Conservation (phyloP, 2,113 vertebrate genomes). For the Isichthys henryi region DNA sequence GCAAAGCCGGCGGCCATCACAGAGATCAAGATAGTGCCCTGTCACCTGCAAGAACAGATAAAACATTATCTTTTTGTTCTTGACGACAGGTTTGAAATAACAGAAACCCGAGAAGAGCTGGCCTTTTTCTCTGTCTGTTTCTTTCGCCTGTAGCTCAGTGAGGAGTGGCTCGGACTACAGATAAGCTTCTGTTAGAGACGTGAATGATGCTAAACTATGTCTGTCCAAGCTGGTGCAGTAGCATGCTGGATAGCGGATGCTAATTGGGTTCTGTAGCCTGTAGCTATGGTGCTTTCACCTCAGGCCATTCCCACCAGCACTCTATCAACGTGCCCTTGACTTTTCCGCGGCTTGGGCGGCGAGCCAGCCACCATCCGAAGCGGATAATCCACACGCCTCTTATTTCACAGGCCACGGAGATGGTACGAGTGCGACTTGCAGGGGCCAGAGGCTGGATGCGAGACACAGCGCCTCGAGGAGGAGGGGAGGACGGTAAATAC, state of each 20-base stretch:
- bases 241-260: slow-evolving; percentile 41
- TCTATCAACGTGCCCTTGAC: slow-evolving; percentile 52
- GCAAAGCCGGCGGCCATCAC: background rate
- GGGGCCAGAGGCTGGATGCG: background rate
- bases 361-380: slow-evolving; percentile 34
- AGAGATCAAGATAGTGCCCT: background rate
- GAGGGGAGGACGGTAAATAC: background rate
- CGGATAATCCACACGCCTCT: background rate
- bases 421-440: background rate
- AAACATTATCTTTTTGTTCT: slow-evolving; percentile 16
- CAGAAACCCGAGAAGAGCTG: background rate
- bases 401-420: slow-evolving; percentile 14
- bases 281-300: slow-evolving; percentile 43
- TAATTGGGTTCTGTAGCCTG: slow-evolving; percentile 60
- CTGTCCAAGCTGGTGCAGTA: slow-evolving; percentile 30
- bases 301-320: slow-evolving; percentile 35
- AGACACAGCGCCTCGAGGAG: background rate
- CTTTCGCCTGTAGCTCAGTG: slow-evolving; percentile 11
- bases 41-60: slow-evolving; percentile 2
- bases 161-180: slow-evolving; percentile 6
- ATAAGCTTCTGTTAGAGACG: background rate
- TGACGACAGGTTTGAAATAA: slow-evolving; percentile 6
- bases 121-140: background rate
- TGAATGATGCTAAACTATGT: background rate
- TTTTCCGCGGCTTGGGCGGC: slow-evolving; percentile 35